phyloP scores from a whole-genome alignment of 2,888 invertebrate species.

The Cloeon dipterum region DNA sequence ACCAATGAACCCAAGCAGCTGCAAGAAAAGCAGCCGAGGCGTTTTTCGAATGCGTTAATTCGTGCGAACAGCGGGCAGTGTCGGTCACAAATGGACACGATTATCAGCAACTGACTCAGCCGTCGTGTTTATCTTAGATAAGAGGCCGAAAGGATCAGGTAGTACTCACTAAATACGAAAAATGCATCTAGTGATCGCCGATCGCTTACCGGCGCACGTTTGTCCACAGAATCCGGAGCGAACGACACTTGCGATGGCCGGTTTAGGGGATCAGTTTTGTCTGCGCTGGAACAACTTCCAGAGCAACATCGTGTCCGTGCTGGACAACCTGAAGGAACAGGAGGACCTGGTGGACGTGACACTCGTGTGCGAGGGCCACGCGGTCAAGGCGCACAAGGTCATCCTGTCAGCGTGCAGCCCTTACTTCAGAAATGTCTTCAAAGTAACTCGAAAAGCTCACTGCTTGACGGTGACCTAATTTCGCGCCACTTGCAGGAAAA shows the following conservation, averaged over 20 bases:
- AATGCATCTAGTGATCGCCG: too few relatives aligned
- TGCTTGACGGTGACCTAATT: background rate
- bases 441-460: slow-evolving; percentile 25
- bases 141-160: too few relatives aligned
- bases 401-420: slow-evolving; percentile 52
- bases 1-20: too few relatives aligned
- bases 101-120: too few relatives aligned
- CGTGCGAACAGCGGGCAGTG: too few relatives aligned
- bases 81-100: too few relatives aligned
- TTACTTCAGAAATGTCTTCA: slow-evolving; percentile 49
- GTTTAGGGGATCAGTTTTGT: slow-evolving; percentile 48
- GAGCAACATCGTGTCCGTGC: slow-evolving; percentile 40
- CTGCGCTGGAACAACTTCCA: slow-evolving; percentile 55
- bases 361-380: slow-evolving; percentile 44
- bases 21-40: too few relatives aligned
- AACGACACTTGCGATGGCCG: slow-evolving; percentile 1
- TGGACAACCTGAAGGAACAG: slow-evolving; percentile 41
- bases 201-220: too few relatives aligned
- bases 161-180: too few relatives aligned
- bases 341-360: slow-evolving; percentile 51
- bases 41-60: too few relatives aligned
- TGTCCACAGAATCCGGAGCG: too few relatives aligned
- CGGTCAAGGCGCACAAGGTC: slow-evolving; percentile 50
- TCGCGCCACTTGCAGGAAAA: slow-evolving; percentile 29
- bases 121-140: too few relatives aligned